Base-by-base conservation (phyloP, 2,888 invertebrate species). In the Julus scanicus region DNA sequence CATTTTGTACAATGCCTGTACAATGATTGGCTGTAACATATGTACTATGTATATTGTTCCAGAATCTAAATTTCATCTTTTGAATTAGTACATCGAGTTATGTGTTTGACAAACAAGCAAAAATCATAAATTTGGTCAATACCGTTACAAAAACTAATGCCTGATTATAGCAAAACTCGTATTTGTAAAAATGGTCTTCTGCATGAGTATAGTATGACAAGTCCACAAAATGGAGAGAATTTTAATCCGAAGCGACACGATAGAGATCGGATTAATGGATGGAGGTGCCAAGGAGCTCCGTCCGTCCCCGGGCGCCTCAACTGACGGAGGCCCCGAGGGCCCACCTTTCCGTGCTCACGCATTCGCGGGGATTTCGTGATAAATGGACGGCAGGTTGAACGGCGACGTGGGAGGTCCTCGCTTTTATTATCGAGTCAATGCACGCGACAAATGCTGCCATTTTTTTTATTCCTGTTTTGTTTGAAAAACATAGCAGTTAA, bases 401-500 rank as follows among this genome's bases (percentile, higher is more conserved):
- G 53, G 11, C 53, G 57, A 57, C 57, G 57, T 57, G 57, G 57
- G 57, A 57, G 57, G 57, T 57, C 57, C 57, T 57, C 57, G 57
- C 57, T 2, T 57, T n/a, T 57, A 57, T 57, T 57, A 57, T 57
- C 17, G 57, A 57, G 57, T 57, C 57, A 57, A n/a, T 57, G 57
- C 57, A 57, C 57, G 57, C 57, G 57, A 57, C 57, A 57, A 57
- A 57, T 57, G 57, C n/a, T 57, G 57, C n/a, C 57, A 1, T 57
- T 57, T 57, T 57, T 57, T n/a, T n/a, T n/a, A n/a, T 3, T n/a
- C 57, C 57, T 11, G 57, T 57, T 57, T 57, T 57, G 57, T 57
- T 57, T 57, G n/a, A 57, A 57, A 57, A 57, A 57, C 57, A 57
- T 57, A 17, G 57, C 57, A 57, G 57, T 57, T 57, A 57, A 57